These are phyloP conservation scores for Rattus rattus DNA, from an alignment of 2,113 vertebrate species.

Conservation along the genomic window DNA sequence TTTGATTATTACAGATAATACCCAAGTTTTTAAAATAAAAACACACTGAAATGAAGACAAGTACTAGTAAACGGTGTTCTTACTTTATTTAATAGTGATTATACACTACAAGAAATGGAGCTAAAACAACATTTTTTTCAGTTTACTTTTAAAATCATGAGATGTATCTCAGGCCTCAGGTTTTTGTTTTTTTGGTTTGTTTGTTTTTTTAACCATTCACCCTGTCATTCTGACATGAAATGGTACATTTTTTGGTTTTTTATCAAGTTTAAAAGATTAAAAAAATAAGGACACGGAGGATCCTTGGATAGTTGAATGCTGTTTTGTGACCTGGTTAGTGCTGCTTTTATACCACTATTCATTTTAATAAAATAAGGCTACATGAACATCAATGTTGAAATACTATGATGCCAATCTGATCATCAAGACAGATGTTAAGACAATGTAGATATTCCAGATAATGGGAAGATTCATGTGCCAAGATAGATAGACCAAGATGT, in stretches of 20 bases:
- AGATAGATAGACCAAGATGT: too few species aligned
- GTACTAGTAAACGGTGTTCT: slow-evolving; percentile 2
- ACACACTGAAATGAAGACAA: background rate
- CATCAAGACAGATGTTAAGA: background rate
- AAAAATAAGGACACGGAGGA: background rate
- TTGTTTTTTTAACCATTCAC: background rate
- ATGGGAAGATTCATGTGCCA: background rate
- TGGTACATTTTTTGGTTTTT: background rate
- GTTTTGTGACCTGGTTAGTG: too few species aligned
- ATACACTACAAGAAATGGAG: background rate
- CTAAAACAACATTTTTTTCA: background rate
- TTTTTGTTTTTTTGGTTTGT: background rate
- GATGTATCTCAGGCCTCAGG: background rate
- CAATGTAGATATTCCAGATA: background rate
- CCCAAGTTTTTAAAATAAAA: slow-evolving; percentile 10
- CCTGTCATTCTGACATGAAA: background rate
- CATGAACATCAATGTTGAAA: background rate
- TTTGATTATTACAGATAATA: slow-evolving; percentile 5
- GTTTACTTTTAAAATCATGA: background rate
- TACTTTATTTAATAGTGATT: background rate
- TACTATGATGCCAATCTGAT: background rate
- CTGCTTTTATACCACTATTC: background rate
- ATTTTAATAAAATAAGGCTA: background rate
- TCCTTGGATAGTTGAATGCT: background rate
- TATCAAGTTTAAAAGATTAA: slow-evolving; percentile 30